Base-by-base conservation (phyloP, 2,888 invertebrate genomes). In the Scaptomyza caliginosa region DNA sequence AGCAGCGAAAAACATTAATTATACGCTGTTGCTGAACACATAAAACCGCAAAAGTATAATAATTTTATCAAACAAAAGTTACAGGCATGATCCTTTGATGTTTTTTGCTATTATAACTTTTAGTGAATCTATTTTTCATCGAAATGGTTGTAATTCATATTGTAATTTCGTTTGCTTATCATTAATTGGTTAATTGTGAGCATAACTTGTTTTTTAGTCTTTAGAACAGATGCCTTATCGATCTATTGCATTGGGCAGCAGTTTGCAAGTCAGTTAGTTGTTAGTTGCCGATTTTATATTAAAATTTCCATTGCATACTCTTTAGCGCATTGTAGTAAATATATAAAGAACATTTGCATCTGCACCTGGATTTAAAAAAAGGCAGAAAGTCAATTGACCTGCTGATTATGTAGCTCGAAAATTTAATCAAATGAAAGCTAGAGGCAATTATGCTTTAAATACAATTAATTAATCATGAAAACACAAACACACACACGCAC, bases 391-490 rank as follows among this genome's bases (percentile, higher is more conserved):
- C 81, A 86, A 77, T 62, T 87, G 83, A 87, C 79, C 81, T 72
- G 67, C 50, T 54, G 64, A 80, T 67, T 83, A 79, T 67, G 67
- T 59, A 48, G 55, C 58, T 54, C 42, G 56, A 65, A 80, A 86
- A 87, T 87, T 88, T 84, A 84, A 88, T 84, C 88, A 86, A 84
- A 86, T 80, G 74, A 84, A 88, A 78, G 87, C 84, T 85, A 85
- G 79, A 77, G 88, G 87, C 85, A 78, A 78, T 88, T 85, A 86
- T 78, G 70, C 88, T 86, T 83, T 85, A 88, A 88, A 88, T 81
- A 78, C 78, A 84, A 84, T 88, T 86, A 85, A 85, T 85, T 88
- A 81, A 85, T 85, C 85, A 88, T 77, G 69, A 76, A 76, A 71
- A 64, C 67, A 55, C 51, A 59, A 16, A 46, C 58, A 50, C 50